Conservation (phyloP, 2,888 invertebrate genomes). For the Hydraecia micacea region DNA sequence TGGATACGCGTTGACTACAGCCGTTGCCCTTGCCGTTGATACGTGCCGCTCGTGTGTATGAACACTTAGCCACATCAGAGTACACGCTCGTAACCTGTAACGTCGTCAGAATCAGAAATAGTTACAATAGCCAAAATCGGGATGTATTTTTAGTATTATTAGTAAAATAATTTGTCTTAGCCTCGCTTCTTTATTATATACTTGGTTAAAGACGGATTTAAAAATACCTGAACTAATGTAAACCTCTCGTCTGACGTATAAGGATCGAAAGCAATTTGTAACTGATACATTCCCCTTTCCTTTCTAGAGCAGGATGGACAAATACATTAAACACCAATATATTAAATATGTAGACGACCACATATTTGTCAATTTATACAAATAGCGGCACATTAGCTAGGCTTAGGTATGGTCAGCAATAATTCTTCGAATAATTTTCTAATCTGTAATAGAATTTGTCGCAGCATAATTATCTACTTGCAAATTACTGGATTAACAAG, state of each 20-base stretch:
- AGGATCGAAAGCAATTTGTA: constrained; percentile 39
- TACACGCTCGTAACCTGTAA: too few relatives aligned
- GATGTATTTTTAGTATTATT: background rate
- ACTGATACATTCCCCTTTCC: constrained; percentile 39
- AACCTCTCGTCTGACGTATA: constrained; percentile 11
- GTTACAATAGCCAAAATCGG: too few relatives aligned
- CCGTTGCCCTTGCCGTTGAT: too few relatives aligned
- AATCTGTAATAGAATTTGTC: background rate
- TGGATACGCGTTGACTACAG: too few relatives aligned
- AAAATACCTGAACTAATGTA: constrained; percentile 22
- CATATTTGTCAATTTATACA: constrained; percentile 14
- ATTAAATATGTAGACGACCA: constrained; percentile 22
- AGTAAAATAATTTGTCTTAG: background rate
- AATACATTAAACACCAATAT: constrained; percentile 34
- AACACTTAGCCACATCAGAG: too few relatives aligned
- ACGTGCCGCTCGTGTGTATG: too few relatives aligned
- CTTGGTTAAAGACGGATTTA: background rate
- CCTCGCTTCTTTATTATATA: background rate
- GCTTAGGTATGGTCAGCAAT: background rate
- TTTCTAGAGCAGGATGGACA: constrained; percentile 27
- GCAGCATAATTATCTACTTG: background rate
- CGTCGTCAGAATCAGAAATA: too few relatives aligned
- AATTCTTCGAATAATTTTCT: constrained; percentile 6
- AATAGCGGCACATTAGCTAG: constrained; percentile 8
- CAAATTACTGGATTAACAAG: background rate